Evolutionary conservation across 2,113 vertebrate species (phyloP).

Genomic region (Lepus americanus): DNA sequence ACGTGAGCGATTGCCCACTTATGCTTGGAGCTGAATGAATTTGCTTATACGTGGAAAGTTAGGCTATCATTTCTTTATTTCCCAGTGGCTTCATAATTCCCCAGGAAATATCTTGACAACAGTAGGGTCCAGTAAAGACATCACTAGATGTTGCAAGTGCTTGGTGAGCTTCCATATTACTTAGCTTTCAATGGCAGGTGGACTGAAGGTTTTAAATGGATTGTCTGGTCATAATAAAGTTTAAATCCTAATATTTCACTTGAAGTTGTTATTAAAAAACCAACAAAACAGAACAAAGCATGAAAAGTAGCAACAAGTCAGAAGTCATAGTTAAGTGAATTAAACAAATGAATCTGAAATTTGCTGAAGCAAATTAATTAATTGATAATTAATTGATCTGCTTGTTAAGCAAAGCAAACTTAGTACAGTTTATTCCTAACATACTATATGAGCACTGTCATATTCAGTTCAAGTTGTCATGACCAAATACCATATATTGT

Average conservation of each 20-base stretch:
- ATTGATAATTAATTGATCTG: neutral
- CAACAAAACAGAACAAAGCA: neutral
- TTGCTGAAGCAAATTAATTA: neutral
- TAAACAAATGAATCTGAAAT: neutral
- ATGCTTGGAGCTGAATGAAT: neutral
- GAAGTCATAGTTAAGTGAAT: conserved; percentile 9
- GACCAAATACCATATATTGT: neutral
- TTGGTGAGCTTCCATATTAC: neutral
- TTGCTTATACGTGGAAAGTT: neutral
- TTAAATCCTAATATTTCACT: neutral
- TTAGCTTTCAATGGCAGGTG: neutral
- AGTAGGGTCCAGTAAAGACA: neutral
- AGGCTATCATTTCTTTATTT: neutral
- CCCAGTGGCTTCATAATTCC: neutral
- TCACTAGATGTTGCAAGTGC: neutral
- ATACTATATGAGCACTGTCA: neutral
- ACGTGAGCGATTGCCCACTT: neutral
- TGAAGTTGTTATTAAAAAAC: neutral
- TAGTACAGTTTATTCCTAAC: neutral
- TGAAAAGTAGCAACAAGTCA: neutral
- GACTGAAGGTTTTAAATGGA: neutral
- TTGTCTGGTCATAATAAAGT: neutral
- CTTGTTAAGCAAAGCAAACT: neutral
- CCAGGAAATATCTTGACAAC: neutral
- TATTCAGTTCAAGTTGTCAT: neutral